Evolutionary conservation across 1,140 invertebrate genomes (phyloP).

Genomic region (Ectropis grisescens): DNA sequence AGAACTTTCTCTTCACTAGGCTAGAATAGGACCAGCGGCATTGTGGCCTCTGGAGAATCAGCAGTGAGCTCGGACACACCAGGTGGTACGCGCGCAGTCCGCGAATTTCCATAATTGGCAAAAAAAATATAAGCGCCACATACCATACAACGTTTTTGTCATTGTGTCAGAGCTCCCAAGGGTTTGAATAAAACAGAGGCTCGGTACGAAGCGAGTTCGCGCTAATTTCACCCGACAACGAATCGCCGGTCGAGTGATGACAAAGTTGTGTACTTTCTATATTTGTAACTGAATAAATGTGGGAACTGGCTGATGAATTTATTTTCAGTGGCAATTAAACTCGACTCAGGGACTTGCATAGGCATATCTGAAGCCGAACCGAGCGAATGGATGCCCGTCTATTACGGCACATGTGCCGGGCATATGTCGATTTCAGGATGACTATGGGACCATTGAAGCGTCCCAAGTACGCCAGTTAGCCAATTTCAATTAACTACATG

Average conservation of each 20-base stretch:
- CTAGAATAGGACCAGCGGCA: slow-evolving; percentile 18
- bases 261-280: slow-evolving; percentile 25
- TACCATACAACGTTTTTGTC: slow-evolving; percentile 43
- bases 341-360: too few relatives aligned
- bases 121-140: slow-evolving; percentile 35
- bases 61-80: slow-evolving; percentile 18
- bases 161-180: slow-evolving; percentile 39
- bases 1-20: slow-evolving; percentile 28
- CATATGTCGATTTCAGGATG: slow-evolving; percentile 29
- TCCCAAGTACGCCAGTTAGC: slow-evolving; percentile 9
- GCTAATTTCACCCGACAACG: slow-evolving; percentile 44
- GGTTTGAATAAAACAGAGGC: slow-evolving; percentile 51
- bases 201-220: slow-evolving; percentile 32
- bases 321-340: too few relatives aligned
- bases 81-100: slow-evolving; percentile 28
- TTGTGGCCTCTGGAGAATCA: slow-evolving; percentile 26
- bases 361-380: slow-evolving; percentile 14
- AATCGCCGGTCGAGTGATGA: slow-evolving; percentile 26
- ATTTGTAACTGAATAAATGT: too few relatives aligned
- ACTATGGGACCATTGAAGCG: slow-evolving; percentile 18
- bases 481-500: slow-evolving; percentile 11
- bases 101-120: slow-evolving; percentile 49
- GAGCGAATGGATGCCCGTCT: slow-evolving; percentile 15
- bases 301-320: too few relatives aligned
- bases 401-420: slow-evolving; percentile 23